Percentiles rank a stretch among this genome's conserved stretches.
Conservation (phyloP, 2,797 vertebrate species). For the Oryzias sinensis region DNA sequence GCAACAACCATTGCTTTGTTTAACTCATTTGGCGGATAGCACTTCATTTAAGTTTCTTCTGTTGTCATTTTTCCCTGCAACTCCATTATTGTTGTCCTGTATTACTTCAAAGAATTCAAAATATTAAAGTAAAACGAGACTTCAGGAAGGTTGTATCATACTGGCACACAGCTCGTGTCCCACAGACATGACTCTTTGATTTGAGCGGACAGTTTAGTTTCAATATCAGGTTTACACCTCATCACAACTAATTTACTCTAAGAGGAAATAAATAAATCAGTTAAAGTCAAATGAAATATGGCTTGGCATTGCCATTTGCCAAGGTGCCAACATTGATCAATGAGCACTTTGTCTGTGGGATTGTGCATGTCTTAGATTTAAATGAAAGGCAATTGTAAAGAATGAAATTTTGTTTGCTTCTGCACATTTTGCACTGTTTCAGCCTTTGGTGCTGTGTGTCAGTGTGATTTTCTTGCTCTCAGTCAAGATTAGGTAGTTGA, state of each 20-base stretch:
- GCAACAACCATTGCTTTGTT: slow-evolving; percentile 34
- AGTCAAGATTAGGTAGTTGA: neutral
- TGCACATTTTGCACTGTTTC: neutral
- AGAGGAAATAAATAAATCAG: slow-evolving; percentile 4
- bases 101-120: neutral
- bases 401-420: slow-evolving; percentile 7
- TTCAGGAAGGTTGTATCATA: slow-evolving; percentile 24
- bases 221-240: slow-evolving; percentile 1
- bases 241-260: neutral
- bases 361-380: slow-evolving; percentile 15
- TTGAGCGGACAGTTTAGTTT: neutral
- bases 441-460: slow-evolving; percentile 17
- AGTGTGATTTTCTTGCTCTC: slow-evolving; percentile 16
- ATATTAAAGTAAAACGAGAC: slow-evolving; percentile 6
- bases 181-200: neutral
- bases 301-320: neutral
- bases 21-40: slow-evolving; percentile 52
- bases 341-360: slow-evolving; percentile 14
- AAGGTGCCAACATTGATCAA: slow-evolving; percentile 3
- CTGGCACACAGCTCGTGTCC: slow-evolving; percentile 15
- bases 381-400: slow-evolving; percentile 8
- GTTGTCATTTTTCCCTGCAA: slow-evolving; percentile 14
- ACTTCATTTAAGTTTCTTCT: slow-evolving; percentile 50
- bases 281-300: neutral
- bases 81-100: slow-evolving; percentile 2